A percentile compares a stretch with the other conserved stretches of the same genome.
phyloP scores from a whole-genome alignment of 2,888 invertebrate genomes.

The Euspilapteryx auroguttella region DNA sequence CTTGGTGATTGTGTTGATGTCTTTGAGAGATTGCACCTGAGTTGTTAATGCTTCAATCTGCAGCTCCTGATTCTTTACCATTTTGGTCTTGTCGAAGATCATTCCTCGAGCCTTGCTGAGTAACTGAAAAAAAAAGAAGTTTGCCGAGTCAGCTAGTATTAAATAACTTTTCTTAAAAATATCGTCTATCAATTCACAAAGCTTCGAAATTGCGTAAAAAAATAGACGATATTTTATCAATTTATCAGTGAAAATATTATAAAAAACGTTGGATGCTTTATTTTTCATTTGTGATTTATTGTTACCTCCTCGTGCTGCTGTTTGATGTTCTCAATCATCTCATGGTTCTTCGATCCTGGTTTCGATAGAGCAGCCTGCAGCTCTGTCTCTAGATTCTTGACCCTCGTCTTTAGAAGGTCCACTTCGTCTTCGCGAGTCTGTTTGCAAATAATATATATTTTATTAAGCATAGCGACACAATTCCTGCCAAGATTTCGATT shows the following conservation, averaged over 20 bases:
- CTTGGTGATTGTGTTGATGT: constrained; percentile 80
- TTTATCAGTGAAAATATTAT: too few relatives aligned
- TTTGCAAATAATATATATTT: constrained; percentile 6
- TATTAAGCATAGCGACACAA: too few relatives aligned
- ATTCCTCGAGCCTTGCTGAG: constrained; percentile 69
- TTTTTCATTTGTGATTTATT: too few relatives aligned
- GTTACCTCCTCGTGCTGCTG: constrained; percentile 53
- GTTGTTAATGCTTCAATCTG: constrained; percentile 72
- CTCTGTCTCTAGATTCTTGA: constrained; percentile 45
- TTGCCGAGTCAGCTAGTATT: too few relatives aligned
- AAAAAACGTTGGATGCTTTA: too few relatives aligned
- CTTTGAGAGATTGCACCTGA: constrained; percentile 76
- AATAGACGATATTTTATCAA: too few relatives aligned
- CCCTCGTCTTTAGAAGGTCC: constrained; percentile 48
- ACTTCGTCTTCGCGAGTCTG: constrained; percentile 58
- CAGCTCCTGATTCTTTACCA: constrained; percentile 76
- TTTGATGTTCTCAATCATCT: constrained; percentile 50
- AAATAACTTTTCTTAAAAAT: too few relatives aligned
- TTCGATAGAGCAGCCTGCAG: constrained; percentile 44
- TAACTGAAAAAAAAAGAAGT: too few relatives aligned
- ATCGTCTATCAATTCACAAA: too few relatives aligned
- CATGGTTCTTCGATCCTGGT: constrained; percentile 49
- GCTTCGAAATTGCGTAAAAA: too few relatives aligned
- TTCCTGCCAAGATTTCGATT: too few relatives aligned
- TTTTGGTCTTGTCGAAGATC: constrained; percentile 75